Evolutionary conservation across 2,797 vertebrate genomes (phyloP), one percentile per base, ranked within the genome.

Genomic region (Xenopus petersii): DNA sequence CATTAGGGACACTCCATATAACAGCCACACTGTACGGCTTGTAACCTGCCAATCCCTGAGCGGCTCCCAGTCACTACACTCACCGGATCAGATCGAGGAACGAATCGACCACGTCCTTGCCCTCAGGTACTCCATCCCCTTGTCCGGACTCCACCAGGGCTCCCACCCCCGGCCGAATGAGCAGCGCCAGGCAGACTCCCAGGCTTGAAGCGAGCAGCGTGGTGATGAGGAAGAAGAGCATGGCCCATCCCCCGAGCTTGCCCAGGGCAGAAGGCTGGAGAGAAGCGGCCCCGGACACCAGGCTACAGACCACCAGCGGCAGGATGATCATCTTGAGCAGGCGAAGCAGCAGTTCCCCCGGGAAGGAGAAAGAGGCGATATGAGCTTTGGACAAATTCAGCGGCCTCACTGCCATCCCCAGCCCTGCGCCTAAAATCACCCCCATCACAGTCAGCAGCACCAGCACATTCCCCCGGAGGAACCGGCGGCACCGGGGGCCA

Each of bases 241-340:
- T 92, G 0, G 95, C 95, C 93, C 93, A 96, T 65, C 94, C 94
- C 3, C 95, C 95, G 0, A 97, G 82, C 24, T 93, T 93, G 2
- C 95, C 95, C 80, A 97, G 85, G 7, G 94, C 91, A 75, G 91
- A 89, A 0, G 95, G 93, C 88, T 97, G 95, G 65, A 97, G 86
- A 82, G 95, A 97, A 81, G 95, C 94, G 0, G 95, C 91, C 0
- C 95, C 95, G 9, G 94, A 92, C 47, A 97, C 88, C 62, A 97
- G 83, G n/a, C 95, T 96, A 86, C 95, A 97, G 9, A 97, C 94
- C 36, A 97, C 95, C 82, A 97, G 86, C 0, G 95, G 95, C 58
- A 97, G 89, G 82, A 97, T 97, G 80, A 97, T 96, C 94, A 97
- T 96, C 79, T 93, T 94, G 49, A 97, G 85, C 75, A 97, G 82